A percentile compares a stretch with the other conserved stretches of the same genome.
phyloP scores from a whole-genome alignment of 2,888 invertebrate species.

The Folsomia manolachei region DNA sequence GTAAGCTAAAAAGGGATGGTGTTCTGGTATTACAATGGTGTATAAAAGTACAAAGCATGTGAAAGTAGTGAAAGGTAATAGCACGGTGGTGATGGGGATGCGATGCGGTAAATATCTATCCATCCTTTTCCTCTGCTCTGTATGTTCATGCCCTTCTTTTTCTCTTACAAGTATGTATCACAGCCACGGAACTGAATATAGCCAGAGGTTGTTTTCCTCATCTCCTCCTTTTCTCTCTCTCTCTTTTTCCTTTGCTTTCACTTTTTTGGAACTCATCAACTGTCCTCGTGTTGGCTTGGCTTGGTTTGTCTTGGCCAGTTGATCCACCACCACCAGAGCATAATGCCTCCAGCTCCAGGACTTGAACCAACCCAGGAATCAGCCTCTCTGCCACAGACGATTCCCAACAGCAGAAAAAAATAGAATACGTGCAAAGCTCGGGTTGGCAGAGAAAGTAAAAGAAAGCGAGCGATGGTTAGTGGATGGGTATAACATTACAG shows the following conservation, averaged over 20 bases:
- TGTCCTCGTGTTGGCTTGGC: constrained; percentile 22
- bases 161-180: constrained; percentile 3
- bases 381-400: neutral
- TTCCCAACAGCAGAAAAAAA: neutral
- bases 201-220: constrained; percentile 18
- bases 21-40: too few relatives aligned
- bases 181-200: neutral
- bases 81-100: neutral
- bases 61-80: too few relatives aligned
- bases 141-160: too few relatives aligned
- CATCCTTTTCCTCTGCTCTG: neutral
- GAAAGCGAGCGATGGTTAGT: neutral
- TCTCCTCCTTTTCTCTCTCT: constrained; percentile 9
- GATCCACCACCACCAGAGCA: neutral
- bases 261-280: constrained; percentile 24
- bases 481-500: constrained; percentile 22
- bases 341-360: constrained; percentile 17
- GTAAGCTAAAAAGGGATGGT: neutral
- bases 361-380: too few relatives aligned
- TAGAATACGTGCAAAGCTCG: neutral
- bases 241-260: constrained; percentile 1
- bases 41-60: too few relatives aligned
- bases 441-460: neutral
- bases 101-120: neutral
- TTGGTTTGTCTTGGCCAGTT: constrained; percentile 12